Evolutionary conservation across 2,113 vertebrate species (phyloP).

Genomic region (Chionomys nivalis): DNA sequence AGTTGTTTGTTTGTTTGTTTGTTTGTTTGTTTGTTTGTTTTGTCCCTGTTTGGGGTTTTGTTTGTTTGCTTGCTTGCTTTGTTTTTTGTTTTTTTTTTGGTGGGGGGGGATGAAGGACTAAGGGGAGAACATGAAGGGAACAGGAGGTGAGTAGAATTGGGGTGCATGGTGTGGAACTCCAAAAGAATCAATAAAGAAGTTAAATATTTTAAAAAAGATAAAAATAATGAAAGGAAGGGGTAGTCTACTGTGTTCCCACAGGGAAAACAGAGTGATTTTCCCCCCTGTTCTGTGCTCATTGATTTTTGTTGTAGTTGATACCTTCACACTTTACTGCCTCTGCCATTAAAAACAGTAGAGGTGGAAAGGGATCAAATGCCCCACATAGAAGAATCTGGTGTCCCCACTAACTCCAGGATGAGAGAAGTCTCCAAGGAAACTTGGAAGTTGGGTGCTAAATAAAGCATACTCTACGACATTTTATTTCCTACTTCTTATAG

Average conservation of each 20-base stretch:
- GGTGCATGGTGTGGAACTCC: neutral
- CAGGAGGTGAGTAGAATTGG: neutral
- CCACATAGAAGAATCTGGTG: neutral
- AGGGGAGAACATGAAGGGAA: neutral
- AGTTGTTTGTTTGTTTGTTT: too few species aligned
- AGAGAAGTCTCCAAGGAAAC: neutral
- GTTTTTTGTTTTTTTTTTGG: neutral
- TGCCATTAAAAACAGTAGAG: accelerated
- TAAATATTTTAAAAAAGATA: too few species aligned
- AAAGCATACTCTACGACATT: neutral
- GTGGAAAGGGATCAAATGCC: neutral
- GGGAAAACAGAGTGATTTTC: neutral
- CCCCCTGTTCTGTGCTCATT: neutral
- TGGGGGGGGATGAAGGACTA: too few species aligned
- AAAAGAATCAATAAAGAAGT: too few species aligned
- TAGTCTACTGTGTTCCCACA: neutral
- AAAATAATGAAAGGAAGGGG: too few species aligned
- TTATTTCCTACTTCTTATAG: neutral
- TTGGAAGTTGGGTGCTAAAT: neutral
- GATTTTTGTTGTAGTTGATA: neutral
- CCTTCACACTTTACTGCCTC: neutral
- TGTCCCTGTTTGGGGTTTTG: too few species aligned
- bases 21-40: too few species aligned
- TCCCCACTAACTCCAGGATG: neutral
- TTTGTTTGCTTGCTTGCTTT: neutral